Base-by-base conservation (phyloP, 2,888 invertebrate species). In the Brachyptera putata region DNA sequence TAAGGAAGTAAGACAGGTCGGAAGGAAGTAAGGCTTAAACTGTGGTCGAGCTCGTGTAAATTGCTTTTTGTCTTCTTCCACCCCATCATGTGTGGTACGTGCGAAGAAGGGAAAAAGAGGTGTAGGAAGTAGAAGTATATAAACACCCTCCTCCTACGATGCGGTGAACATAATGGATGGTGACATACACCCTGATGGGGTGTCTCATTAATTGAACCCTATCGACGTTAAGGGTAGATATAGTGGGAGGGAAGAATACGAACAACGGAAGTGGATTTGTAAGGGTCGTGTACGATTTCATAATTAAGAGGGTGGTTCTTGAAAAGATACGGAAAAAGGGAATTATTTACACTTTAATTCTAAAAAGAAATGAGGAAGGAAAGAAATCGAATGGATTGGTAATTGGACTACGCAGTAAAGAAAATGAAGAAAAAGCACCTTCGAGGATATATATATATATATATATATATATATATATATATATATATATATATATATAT, bases 31-130 rank as follows among this genome's bases (percentile, higher is more conserved):
- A 24, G 46, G 24, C 21, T 46, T 46, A 46, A 46, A 46, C 46
- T 24, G 11, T 5, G 46, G 21, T 18, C 46, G 46, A 46, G 46
- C 46, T 24, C 46, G 24, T 46, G 24, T 46, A 46, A 46, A 46
- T 46, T 46, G 46, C 46, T 46, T 46, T 46, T 46, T 21, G 22
- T 18, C 21, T 46, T 46, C 46, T 46, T 46, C n/a, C 24, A 24
- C 21, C 24, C 21, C 24, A 14, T 16, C 21, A 2, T n/a, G 46
- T 16, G 4, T 22, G 43, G 21, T 5, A 2, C 18, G 43, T 16
- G 5, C 21, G 43, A 4, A 24, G 24, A 11, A 1, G 24, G 46
- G 46, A 24, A 22, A 46, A 9, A 24, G 24, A 46, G 21, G 46
- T 24, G 22, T n/a, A n/a, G n/a, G n/a, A n/a, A n/a, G n/a, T n/a